phyloP scores from a whole-genome alignment of 1,140 invertebrate genomes.

The Drosophila mauritiana region DNA sequence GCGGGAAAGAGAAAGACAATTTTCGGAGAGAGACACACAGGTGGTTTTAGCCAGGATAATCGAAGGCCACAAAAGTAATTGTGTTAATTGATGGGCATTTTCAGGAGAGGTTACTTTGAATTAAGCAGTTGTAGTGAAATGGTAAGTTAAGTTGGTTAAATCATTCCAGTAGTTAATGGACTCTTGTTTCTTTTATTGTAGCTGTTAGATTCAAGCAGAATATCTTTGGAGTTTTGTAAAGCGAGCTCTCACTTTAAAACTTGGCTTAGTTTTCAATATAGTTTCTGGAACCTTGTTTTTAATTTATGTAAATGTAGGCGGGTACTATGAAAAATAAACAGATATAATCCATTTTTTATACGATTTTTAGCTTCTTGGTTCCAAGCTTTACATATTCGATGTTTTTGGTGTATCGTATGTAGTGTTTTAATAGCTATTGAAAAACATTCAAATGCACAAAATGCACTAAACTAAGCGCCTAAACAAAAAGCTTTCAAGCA shows the following conservation, averaged over 20 bases:
- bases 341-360: background rate
- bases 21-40: conserved; percentile 48
- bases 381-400: no score
- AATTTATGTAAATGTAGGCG: no score
- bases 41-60: conserved; percentile 45
- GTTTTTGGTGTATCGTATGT: conserved; percentile 7
- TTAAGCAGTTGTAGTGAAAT: conserved; percentile 1
- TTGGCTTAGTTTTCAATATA: no score
- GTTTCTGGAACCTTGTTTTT: no score
- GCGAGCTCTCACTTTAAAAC: no score
- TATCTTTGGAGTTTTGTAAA: no score
- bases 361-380: no score
- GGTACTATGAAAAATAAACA: no score
- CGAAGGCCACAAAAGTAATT: conserved; percentile 34
- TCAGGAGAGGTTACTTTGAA: conserved; percentile 2
- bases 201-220: no score
- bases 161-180: background rate
- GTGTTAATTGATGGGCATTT: conserved; percentile 36
- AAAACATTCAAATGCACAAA: conserved; percentile 57
- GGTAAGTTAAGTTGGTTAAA: background rate
- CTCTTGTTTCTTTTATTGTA: background rate
- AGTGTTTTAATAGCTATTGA: conserved; percentile 32
- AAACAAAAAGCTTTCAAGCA: conserved; percentile 63
- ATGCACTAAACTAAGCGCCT: conserved; percentile 49
- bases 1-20: conserved; percentile 52